Evolutionary conservation across 2,113 vertebrate genomes (phyloP).

Genomic region (Peromyscus polionotus): DNA sequence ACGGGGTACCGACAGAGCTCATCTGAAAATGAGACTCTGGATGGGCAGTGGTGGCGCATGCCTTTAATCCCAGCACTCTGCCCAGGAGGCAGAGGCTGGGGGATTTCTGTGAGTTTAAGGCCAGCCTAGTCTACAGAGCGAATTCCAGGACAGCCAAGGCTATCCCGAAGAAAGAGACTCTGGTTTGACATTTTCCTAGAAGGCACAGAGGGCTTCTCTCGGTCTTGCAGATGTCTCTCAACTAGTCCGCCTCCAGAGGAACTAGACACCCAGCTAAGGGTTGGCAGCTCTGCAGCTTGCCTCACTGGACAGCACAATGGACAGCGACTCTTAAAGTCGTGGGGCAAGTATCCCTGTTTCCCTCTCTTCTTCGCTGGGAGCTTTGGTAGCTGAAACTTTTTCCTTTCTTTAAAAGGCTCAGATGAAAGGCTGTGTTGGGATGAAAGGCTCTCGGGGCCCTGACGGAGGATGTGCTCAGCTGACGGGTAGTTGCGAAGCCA

Average conservation of each 20-base stretch:
- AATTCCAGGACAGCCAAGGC: background rate
- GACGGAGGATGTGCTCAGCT: constrained; percentile 72
- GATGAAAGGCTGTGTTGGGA: constrained; percentile 75
- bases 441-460: constrained; percentile 66
- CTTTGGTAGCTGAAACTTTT: constrained; percentile 44
- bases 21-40: background rate
- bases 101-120: background rate
- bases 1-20: fast-evolving
- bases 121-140: background rate
- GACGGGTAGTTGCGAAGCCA: constrained; percentile 74
- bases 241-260: background rate
- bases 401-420: constrained; percentile 57
- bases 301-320: background rate
- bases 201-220: background rate
- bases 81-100: background rate
- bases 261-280: background rate
- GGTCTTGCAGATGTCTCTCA: background rate
- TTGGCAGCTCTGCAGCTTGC: background rate
- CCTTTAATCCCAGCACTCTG: background rate
- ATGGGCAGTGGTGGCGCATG: background rate
- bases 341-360: background rate
- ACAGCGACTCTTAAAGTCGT: background rate
- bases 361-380: background rate
- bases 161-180: background rate
- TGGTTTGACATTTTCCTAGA: background rate